Conservation (phyloP, 2,797 vertebrate genomes). For the Semotilus atromaculatus region DNA sequence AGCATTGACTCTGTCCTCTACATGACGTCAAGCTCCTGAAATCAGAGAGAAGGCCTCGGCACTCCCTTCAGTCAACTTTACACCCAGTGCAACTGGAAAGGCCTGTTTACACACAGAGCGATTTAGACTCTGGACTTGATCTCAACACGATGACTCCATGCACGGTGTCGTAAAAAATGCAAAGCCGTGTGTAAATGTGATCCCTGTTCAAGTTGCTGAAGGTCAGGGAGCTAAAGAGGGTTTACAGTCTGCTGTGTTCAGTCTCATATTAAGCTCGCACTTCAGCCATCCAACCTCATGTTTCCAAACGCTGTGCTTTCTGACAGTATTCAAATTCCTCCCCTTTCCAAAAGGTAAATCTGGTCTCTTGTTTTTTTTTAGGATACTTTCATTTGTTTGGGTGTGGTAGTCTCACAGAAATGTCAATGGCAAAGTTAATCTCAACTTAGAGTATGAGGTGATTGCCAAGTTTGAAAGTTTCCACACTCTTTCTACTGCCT, state of each 20-base stretch:
- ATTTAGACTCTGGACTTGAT: slow-evolving; percentile 31
- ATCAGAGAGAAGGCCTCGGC: slow-evolving; percentile 57
- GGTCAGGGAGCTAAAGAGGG: slow-evolving; percentile 47
- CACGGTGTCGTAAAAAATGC: slow-evolving; percentile 56
- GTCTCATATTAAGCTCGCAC: background rate
- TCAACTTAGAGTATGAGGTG: background rate
- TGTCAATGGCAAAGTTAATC: slow-evolving; percentile 22
- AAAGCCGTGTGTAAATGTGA: slow-evolving; percentile 53
- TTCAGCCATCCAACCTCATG: background rate
- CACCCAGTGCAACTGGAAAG: slow-evolving; percentile 74
- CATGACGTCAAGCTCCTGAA: slow-evolving; percentile 67
- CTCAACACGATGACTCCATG: slow-evolving; percentile 25
- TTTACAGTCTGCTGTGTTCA: slow-evolving; percentile 7
- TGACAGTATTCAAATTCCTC: slow-evolving; percentile 27
- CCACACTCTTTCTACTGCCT: background rate
- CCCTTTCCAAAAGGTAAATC: background rate
- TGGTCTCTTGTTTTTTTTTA: slow-evolving; percentile 14
- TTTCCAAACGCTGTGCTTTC: slow-evolving; percentile 7
- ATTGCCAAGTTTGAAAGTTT: background rate
- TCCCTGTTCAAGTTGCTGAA: slow-evolving; percentile 48
- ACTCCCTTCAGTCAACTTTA: slow-evolving; percentile 55
- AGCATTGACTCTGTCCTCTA: slow-evolving; percentile 53
- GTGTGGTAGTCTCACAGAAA: slow-evolving; percentile 29
- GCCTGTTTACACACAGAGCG: slow-evolving; percentile 70
- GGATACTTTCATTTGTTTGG: slow-evolving; percentile 30